Conservation (phyloP, 2,888 invertebrate species). For the Heliconius erato region DNA sequence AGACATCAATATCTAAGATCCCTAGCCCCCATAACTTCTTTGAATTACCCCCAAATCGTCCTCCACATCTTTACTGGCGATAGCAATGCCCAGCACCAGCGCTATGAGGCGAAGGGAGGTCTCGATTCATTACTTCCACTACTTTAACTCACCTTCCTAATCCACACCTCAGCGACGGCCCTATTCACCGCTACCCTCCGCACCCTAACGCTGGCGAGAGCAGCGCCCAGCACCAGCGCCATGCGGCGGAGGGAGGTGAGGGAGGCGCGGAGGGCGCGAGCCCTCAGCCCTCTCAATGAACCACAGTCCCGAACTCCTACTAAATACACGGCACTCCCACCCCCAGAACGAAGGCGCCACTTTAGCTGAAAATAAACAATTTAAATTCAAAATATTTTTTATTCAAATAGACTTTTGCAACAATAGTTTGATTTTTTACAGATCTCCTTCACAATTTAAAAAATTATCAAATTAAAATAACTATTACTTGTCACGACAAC, state of each 20-base stretch:
- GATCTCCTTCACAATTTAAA: no score
- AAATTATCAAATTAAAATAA: no score
- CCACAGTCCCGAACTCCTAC: constrained; percentile 98
- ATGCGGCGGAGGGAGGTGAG: constrained; percentile 94
- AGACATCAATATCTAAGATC: no score
- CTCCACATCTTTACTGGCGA: constrained; percentile 68
- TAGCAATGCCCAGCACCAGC: constrained; percentile 91
- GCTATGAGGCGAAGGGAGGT: constrained; percentile 96
- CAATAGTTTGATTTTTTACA: no score
- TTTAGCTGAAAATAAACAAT: constrained; percentile 88
- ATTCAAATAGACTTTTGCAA: no score
- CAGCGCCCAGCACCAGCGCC: constrained; percentile 95
- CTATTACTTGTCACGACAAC: no score
- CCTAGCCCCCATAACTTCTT: no score
- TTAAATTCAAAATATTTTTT: no score
- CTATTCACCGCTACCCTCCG: constrained; percentile 78
- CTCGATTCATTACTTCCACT: no score
- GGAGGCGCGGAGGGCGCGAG: constrained; percentile 94
- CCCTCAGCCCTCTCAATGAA: constrained; percentile 92
- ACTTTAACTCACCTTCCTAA: constrained; percentile 89
- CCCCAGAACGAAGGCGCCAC: constrained; percentile 95
- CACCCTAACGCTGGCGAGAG: constrained; percentile 73
- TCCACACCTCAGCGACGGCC: constrained; percentile 92
- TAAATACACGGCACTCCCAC: constrained; percentile 99
- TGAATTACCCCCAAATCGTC: constrained; percentile 48